Base-by-base conservation (phyloP, 2,113 vertebrate genomes). In the Blennius ocellaris region DNA sequence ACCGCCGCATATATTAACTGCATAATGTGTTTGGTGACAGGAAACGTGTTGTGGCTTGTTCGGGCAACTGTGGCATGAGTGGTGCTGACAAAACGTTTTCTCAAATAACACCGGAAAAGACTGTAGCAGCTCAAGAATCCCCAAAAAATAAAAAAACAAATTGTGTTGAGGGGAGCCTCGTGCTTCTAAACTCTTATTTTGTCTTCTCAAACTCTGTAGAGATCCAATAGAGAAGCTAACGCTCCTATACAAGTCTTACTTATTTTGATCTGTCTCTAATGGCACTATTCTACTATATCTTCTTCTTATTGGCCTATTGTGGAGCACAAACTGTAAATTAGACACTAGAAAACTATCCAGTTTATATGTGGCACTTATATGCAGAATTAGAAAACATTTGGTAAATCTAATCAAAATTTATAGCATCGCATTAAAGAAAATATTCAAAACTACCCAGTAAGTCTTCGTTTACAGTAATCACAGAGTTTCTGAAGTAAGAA, bases 1-100 rank as follows among this genome's bases (percentile, higher is more conserved):
- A 71, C 39, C 54, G 65, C 71, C 49, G 48, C n/a, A 16, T 52
- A 17, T 41, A 66, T 67, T 68, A 82, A 82, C 38, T 74, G 47
- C 14, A 64, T 49, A 60, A 50, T 43, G 69, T 15, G 49, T 70
- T 56, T 54, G 43, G 45, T 65, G 80, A 66, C 51, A 63, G 65
- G 36, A 72, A 81, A 76, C 76, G 61, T 36, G 73, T 60, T 39
- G 14, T 6, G 44, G 15, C 65, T 55, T 12, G 76, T 38, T 59
- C 41, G 63, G 59, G 60, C 44, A 44, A 15, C 30, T 71, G 56
- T 58, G 14, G 8, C 48, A 52, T 40, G 64, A 64, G 47, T 38
- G n/a, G 61, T 45, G 50, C 62, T 57, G 8, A 52, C 57, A 67
- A 78, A 73, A 40, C 30, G 30, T 15, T 49, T 15, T 57, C 39